A percentile compares a stretch with the other conserved stretches of the same genome.
These are phyloP conservation scores for Callinectes sapidus DNA, from an alignment of 2,888 invertebrate species.

Conservation along the genomic window DNA sequence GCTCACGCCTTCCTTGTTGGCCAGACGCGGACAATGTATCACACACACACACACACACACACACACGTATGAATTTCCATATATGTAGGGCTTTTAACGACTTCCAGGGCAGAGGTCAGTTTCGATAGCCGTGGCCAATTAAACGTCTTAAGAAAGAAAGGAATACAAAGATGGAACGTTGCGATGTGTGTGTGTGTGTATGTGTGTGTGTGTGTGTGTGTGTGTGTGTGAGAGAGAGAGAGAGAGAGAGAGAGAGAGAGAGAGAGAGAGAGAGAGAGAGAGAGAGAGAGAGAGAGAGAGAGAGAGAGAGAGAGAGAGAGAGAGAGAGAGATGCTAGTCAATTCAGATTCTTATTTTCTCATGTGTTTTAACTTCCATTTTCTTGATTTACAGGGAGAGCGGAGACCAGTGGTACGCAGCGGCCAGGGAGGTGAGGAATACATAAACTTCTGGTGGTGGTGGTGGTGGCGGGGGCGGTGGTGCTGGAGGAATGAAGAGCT, in stretches of 20 bases:
- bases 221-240: too few relatives aligned
- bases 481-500: too few relatives aligned
- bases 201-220: too few relatives aligned
- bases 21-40: neutral
- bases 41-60: slow-evolving; percentile 16
- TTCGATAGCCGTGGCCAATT: neutral
- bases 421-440: slow-evolving; percentile 29
- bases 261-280: slow-evolving; percentile 35
- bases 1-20: neutral
- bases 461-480: neutral
- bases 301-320: neutral
- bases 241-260: too few relatives aligned
- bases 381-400: neutral
- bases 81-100: neutral
- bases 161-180: neutral
- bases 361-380: neutral
- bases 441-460: neutral
- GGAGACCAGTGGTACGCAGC: neutral
- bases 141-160: neutral
- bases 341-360: neutral
- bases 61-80: neutral
- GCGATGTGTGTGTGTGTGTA: too few relatives aligned
- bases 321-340: neutral
- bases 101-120: neutral
- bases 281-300: slow-evolving; percentile 41